Evolutionary conservation across 2,797 vertebrate genomes (phyloP).

Genomic region (Bucorvus abyssinicus): DNA sequence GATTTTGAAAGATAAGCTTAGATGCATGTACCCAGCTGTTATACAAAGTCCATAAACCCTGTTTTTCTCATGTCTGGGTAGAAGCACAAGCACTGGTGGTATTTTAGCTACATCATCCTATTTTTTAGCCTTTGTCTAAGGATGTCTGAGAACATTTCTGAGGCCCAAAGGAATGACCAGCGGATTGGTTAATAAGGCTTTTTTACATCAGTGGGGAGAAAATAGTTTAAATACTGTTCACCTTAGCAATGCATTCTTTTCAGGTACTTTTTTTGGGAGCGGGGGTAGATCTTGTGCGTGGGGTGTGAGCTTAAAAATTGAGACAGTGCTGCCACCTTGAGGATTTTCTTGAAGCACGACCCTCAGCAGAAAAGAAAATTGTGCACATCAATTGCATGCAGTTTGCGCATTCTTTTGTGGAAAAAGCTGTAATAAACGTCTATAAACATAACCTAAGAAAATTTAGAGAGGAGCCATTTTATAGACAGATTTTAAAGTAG

Average conservation of each 20-base stretch:
- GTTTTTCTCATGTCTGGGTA: neutral
- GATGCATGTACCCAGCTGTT: neutral
- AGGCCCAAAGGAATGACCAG: neutral
- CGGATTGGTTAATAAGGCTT: neutral
- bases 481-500: neutral
- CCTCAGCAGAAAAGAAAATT: neutral
- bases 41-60: neutral
- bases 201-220: neutral
- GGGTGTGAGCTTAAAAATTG: constrained; percentile 13
- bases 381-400: rapidly evolving
- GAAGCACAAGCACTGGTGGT: neutral
- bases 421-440: rapidly evolving
- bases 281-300: neutral
- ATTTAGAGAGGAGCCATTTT: neutral
- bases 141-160: neutral
- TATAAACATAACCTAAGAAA: neutral
- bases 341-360: constrained; percentile 14
- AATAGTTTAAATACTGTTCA: neutral
- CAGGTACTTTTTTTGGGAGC: neutral
- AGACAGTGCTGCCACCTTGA: constrained; percentile 73
- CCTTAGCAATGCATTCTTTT: neutral
- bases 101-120: neutral
- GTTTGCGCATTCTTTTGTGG: rapidly evolving
- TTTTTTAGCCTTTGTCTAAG: neutral
- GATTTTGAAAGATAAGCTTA: neutral